Conservation (phyloP, 2,888 invertebrate species). For the Andrena hattorfiana region DNA sequence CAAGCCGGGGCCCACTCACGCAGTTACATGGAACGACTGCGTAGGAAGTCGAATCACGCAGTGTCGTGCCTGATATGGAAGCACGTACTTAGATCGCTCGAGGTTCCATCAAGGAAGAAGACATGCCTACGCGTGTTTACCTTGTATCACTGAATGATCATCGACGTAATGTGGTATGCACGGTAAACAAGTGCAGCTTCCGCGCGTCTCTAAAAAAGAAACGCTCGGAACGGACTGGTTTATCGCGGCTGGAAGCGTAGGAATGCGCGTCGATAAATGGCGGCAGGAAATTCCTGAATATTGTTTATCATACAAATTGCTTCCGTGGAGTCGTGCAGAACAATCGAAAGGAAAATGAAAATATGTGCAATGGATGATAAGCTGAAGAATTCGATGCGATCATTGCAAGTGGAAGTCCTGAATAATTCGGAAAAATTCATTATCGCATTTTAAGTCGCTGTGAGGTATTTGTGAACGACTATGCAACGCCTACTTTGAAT, state of each 20-base stretch:
- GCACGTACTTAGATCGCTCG: slow-evolving; percentile 32
- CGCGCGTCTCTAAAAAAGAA: slow-evolving; percentile 34
- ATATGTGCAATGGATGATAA: too few relatives aligned
- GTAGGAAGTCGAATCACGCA: slow-evolving; percentile 56
- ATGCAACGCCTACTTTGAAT: background rate
- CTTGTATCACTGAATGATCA: slow-evolving; percentile 49
- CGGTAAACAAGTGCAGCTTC: slow-evolving; percentile 30
- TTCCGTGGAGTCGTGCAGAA: too few relatives aligned
- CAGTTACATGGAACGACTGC: slow-evolving; percentile 34
- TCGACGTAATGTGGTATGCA: slow-evolving; percentile 12
- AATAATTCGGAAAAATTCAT: background rate
- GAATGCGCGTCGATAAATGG: background rate
- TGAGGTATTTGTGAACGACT: background rate
- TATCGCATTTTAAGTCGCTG: background rate
- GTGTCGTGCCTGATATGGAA: slow-evolving; percentile 62
- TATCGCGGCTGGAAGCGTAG: background rate
- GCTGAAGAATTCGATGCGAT: too few relatives aligned
- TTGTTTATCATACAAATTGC: background rate
- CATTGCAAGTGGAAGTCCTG: too few relatives aligned
- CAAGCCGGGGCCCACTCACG: slow-evolving; percentile 30
- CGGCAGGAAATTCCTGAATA: background rate
- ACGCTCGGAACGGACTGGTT: background rate
- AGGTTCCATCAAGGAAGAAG: slow-evolving; percentile 63
- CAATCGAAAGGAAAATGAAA: too few relatives aligned
- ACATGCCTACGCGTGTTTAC: slow-evolving; percentile 59